Conservation (phyloP, 2,113 vertebrate species). For the Myotis brandtii region DNA sequence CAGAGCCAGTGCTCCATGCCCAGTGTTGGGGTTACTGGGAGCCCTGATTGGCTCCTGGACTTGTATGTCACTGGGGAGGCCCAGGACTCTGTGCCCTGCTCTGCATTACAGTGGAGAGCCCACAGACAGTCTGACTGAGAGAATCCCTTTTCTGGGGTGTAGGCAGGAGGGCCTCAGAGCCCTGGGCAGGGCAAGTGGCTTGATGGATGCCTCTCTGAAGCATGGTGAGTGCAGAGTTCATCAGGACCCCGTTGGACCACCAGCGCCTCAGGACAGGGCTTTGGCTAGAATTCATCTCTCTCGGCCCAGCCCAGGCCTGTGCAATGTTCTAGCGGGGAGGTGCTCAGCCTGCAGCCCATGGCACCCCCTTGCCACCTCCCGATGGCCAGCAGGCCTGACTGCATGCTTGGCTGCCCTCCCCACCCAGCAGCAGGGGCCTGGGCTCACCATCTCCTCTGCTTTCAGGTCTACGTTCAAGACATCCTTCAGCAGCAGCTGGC, state of each 20-base stretch:
- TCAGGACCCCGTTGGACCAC: rapidly evolving
- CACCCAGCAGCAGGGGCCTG: rapidly evolving
- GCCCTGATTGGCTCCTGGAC: rapidly evolving
- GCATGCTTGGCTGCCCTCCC: not conserved
- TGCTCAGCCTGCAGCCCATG: too few relatives aligned
- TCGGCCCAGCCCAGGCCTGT: not conserved
- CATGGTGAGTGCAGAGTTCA: not conserved
- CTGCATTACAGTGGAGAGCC: not conserved
- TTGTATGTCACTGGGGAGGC: not conserved
- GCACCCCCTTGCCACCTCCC: too few relatives aligned
- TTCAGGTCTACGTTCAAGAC: constrained; percentile 91
- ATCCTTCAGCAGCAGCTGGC: constrained; percentile 85
- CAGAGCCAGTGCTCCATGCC: not conserved
- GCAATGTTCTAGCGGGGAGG: not conserved
- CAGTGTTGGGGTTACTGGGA: not conserved
- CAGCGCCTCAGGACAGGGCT: not conserved
- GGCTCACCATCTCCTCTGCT: not conserved
- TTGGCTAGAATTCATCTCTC: not conserved
- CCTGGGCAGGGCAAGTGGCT: not conserved
- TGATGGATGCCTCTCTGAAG: not conserved
- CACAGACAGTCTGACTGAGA: not conserved
- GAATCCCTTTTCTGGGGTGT: not conserved
- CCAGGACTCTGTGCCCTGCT: not conserved
- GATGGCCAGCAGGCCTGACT: not conserved
- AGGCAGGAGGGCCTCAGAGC: not conserved